Percentiles rank a stretch among this genome's conserved stretches.
Evolutionary conservation across 2,888 invertebrate genomes (phyloP).

Genomic region (Exephanes ischioxanthus): DNA sequence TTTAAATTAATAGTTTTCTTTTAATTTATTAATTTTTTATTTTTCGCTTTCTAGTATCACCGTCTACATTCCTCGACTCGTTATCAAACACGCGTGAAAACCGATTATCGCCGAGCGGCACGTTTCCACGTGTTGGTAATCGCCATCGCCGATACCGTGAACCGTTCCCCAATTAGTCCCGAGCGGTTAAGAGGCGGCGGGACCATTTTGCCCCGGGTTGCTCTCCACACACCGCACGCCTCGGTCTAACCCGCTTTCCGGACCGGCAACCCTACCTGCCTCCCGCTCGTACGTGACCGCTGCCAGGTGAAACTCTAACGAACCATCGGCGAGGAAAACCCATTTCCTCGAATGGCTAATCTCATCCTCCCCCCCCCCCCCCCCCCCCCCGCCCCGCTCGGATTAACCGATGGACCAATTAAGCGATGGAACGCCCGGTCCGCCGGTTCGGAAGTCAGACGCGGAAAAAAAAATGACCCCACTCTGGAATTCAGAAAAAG

Average conservation of each 20-base stretch:
- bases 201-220: too few species aligned
- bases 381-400: not conserved
- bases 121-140: too few species aligned
- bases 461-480: not conserved
- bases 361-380: not conserved
- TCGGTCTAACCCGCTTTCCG: not conserved
- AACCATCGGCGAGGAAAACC: conserved; percentile 40
- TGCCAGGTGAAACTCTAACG: conserved; percentile 50
- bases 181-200: too few species aligned
- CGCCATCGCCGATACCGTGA: too few species aligned
- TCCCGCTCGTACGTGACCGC: conserved; percentile 42
- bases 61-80: too few species aligned
- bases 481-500: not conserved
- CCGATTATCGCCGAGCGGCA: too few species aligned
- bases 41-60: too few species aligned
- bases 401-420: conserved; percentile 42
- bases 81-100: too few species aligned
- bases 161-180: too few species aligned
- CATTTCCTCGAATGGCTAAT: conserved; percentile 17
- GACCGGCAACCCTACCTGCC: not conserved
- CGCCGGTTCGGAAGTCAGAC: conserved; percentile 3
- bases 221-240: too few species aligned
- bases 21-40: too few species aligned
- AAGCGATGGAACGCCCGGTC: conserved; percentile 16
- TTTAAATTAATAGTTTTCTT: too few species aligned